Evolutionary conservation across 2,888 invertebrate genomes (phyloP).

Genomic region (Synanthedon vespiformis): DNA sequence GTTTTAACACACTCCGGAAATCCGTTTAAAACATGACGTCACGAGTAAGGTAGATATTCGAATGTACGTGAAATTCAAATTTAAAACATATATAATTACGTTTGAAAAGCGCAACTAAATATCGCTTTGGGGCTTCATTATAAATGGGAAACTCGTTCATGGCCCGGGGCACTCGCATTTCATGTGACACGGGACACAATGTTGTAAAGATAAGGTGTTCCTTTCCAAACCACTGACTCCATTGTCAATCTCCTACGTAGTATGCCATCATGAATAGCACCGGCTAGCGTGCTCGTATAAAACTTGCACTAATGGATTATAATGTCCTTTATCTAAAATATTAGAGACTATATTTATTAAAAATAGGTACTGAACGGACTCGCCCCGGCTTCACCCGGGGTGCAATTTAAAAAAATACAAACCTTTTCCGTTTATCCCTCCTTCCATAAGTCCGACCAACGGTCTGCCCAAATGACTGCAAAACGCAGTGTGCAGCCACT

Average conservation of each 20-base stretch:
- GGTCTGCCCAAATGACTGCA: no score
- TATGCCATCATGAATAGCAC: slow-evolving; percentile 46
- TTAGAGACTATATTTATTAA: no score
- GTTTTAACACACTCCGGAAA: no score
- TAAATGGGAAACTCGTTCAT: slow-evolving; percentile 55
- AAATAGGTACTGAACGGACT: no score
- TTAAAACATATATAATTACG: neutral
- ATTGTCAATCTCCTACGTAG: slow-evolving; percentile 64
- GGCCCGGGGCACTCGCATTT: slow-evolving; percentile 50
- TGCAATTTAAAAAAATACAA: no score
- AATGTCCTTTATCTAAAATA: no score
- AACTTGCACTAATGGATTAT: neutral
- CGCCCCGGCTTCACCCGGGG: no score
- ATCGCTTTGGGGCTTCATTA: slow-evolving; percentile 43
- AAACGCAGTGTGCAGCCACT: no score
- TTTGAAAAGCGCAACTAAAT: slow-evolving; percentile 17
- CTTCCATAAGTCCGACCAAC: no score
- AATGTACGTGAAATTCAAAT: neutral
- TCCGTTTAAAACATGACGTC: no score
- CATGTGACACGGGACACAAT: slow-evolving; percentile 63
- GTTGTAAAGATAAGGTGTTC: slow-evolving; percentile 63
- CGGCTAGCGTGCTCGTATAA: slow-evolving; percentile 3
- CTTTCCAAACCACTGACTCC: slow-evolving; percentile 60
- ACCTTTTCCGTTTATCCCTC: no score
- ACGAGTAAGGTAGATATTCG: no score